Evolutionary conservation across 2,888 invertebrate species (phyloP), one percentile per base, ranked within the genome.

Genomic region (Ceraclea dissimilis): DNA sequence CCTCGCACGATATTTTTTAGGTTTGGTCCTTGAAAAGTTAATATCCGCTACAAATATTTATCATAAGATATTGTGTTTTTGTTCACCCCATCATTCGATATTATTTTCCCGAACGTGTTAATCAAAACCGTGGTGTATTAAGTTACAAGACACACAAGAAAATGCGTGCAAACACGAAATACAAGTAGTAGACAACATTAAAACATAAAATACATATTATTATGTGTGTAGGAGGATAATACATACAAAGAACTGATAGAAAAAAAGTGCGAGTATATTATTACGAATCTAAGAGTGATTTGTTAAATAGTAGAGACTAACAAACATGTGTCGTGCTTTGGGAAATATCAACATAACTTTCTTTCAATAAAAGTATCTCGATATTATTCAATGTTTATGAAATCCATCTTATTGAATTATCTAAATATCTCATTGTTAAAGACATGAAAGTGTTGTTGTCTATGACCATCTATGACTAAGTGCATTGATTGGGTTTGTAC

Each of bases 41-140:
- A 26, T 26, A 26, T 26, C 26, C 26, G 26, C 4, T 26, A 26
- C 26, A 26, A 26, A 26, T 26, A 26, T 26, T 26, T 26, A 26
- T 26, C 26, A 26, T 6, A 26, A 4, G 26, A 26, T 26, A 26
- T 26, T 26, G 26, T 26, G 26, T 26, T 26, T 26, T 26, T 26
- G 10, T 10, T 26, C 4, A 6, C 26, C 26, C 10, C 26, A 6
- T 26, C 10, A 10, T 4, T 26, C 4, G 13, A 13, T 49, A n/a
- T 22, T 49, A 49, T 49, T 49, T 49, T 49, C 19, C 49, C 47
- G 47, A 26, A 16, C 49, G 49, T 49, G 20, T 49, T 49, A 49
- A 49, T 49, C 49, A 49, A 49, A 49, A 26, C 49, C 19, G 4
- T 5, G 19, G 16, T 13, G 20, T 21, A 49, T 49, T 26, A 20